Conservation (phyloP, 2,113 vertebrate genomes). For the Eurypyga helias region DNA sequence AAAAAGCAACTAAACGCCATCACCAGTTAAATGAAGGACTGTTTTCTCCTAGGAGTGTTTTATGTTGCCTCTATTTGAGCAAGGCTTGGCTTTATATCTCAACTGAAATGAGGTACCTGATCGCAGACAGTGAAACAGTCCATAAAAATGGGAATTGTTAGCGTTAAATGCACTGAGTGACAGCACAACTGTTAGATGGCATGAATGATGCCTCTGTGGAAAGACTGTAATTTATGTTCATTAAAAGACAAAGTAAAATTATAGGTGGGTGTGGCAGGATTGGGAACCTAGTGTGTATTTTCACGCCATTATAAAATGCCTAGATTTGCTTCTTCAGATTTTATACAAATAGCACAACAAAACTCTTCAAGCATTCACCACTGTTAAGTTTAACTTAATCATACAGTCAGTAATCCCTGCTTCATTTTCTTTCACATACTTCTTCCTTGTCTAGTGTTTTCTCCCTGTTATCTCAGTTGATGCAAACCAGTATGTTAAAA, state of each 20-base stretch:
- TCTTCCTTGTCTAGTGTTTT: not conserved
- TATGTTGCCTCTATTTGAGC: not conserved
- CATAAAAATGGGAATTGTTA: not conserved
- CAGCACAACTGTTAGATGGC: not conserved
- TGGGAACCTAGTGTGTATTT: not conserved
- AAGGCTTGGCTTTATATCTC: not conserved
- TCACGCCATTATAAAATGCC: not conserved
- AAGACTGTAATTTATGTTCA: not conserved
- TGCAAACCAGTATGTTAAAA: not conserved
- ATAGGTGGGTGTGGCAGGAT: not conserved
- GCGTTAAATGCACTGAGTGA: not conserved
- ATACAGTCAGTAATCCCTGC: not conserved
- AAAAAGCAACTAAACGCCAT: not conserved
- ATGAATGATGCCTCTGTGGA: not conserved
- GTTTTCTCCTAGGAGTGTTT: not conserved
- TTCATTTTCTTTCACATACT: not conserved
- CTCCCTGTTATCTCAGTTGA: not conserved
- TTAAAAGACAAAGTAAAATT: not conserved
- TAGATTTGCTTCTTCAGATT: not conserved
- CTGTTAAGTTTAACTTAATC: not conserved
- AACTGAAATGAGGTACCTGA: not conserved
- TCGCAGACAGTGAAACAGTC: not conserved
- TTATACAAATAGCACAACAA: not conserved
- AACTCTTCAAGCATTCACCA: not conserved
- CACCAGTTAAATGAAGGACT: not conserved